Evolutionary conservation across 2,888 invertebrate species (phyloP).

Genomic region (Chorisops tibialis): DNA sequence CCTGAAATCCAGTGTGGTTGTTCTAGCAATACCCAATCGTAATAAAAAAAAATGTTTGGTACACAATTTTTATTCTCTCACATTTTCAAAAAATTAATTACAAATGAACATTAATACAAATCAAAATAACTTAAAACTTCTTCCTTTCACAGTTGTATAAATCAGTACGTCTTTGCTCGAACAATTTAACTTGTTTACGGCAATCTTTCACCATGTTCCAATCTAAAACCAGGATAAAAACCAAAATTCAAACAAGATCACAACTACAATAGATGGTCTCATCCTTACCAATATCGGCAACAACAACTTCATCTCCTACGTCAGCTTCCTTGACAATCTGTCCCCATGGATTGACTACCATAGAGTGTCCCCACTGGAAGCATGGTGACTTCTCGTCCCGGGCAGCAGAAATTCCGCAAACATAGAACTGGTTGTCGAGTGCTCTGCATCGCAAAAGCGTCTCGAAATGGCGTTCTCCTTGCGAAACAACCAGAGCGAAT

Average conservation of each 20-base stretch:
- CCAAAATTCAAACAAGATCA: too few species aligned
- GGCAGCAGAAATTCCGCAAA: conserved; percentile 81
- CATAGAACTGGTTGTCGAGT: conserved; percentile 84
- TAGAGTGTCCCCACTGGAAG: conserved; percentile 86
- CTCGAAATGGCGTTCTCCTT: conserved; percentile 93
- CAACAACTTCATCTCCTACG: conserved; percentile 66
- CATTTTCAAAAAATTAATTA: too few species aligned
- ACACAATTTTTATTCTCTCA: too few species aligned
- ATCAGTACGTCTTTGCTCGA: conserved; percentile 14
- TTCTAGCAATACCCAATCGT: too few species aligned
- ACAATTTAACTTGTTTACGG: conserved; percentile 4
- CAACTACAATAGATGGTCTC: too few species aligned
- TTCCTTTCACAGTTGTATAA: conserved; percentile 9
- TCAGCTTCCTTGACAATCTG: conserved; percentile 67
- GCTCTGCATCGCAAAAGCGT: conserved; percentile 77
- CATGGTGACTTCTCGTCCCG: conserved; percentile 72
- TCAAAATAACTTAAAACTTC: not conserved
- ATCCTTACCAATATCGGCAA: conserved; percentile 70
- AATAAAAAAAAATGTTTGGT: too few species aligned
- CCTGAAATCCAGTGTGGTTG: too few species aligned
- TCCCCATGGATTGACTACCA: conserved; percentile 76
- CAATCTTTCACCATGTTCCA: conserved; percentile 12
- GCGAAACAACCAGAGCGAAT: conserved; percentile 91
- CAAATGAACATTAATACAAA: too few species aligned
- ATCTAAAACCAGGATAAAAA: not conserved